These are phyloP conservation scores for Flexamia atlantica DNA, from an alignment of 2,888 invertebrate species.

Conservation along the genomic window DNA sequence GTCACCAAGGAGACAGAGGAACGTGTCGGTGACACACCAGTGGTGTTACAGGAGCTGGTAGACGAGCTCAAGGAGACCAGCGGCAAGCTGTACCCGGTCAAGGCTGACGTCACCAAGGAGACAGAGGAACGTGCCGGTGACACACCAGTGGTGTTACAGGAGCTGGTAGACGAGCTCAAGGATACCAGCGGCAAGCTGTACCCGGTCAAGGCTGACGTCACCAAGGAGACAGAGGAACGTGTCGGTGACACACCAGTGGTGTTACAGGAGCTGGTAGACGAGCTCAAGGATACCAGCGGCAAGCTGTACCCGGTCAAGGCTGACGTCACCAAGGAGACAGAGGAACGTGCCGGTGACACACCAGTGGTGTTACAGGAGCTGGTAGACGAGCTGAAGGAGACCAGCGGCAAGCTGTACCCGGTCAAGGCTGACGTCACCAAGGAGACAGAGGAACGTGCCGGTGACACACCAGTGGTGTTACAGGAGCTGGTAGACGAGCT, in stretches of 20 bases:
- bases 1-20: too few relatives aligned
- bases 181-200: constrained; percentile 72
- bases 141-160: too few relatives aligned
- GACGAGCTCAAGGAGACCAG: too few relatives aligned
- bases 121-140: too few relatives aligned
- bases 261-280: constrained; percentile 64
- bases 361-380: constrained; percentile 61
- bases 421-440: constrained; percentile 77
- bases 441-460: constrained; percentile 77
- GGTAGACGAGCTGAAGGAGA: constrained; percentile 62
- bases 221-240: too few relatives aligned
- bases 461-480: too few relatives aligned
- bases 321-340: constrained; percentile 77
- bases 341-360: constrained; percentile 74
- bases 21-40: too few relatives aligned
- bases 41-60: constrained; percentile 64
- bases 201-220: constrained; percentile 76
- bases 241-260: too few relatives aligned
- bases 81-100: constrained; percentile 73
- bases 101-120: constrained; percentile 78
- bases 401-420: constrained; percentile 72
- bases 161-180: constrained; percentile 63
- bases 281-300: constrained; percentile 67
- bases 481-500: constrained; percentile 65
- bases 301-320: constrained; percentile 75